Conservation (phyloP, 1,140 invertebrate species). For the Hylaeus volcanicus region DNA sequence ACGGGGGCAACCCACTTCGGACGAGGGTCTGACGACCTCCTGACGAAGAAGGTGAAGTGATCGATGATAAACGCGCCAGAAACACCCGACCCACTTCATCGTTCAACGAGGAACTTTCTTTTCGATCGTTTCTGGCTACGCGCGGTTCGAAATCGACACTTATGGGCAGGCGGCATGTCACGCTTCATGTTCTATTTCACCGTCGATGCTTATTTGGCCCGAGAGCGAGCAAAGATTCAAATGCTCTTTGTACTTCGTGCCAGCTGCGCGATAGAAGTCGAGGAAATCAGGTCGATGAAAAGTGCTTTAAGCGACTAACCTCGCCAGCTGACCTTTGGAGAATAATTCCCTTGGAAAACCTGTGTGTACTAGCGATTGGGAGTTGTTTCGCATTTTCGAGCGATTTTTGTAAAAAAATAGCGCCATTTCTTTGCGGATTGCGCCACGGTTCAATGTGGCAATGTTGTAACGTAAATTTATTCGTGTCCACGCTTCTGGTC, state of each 20-base stretch:
- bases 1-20: constrained; percentile 46
- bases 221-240: constrained; percentile 29
- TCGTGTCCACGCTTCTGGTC: not conserved
- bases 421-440: not conserved
- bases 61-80: constrained; percentile 55
- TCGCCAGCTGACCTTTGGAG: no score
- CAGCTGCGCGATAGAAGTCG: not conserved
- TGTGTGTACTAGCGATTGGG: no score
- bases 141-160: constrained; percentile 44
- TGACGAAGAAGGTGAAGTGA: constrained; percentile 58
- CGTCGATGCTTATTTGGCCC: constrained; percentile 30
- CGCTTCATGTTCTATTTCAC: constrained; percentile 52
- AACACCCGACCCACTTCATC: constrained; percentile 54
- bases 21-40: not conserved
- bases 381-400: no score
- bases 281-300: constrained; percentile 24
- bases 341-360: no score
- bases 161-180: constrained; percentile 42
- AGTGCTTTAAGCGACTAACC: not conserved
- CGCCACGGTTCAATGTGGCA: not conserved
- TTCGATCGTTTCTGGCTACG: constrained; percentile 25
- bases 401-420: not conserved
- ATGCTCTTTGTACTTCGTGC: not conserved
- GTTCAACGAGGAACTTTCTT: constrained; percentile 53
- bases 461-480: not conserved